Percentiles rank a stretch among this genome's conserved stretches.
phyloP scores from a whole-genome alignment of 1,140 invertebrate genomes.

The Idris sp. region DNA sequence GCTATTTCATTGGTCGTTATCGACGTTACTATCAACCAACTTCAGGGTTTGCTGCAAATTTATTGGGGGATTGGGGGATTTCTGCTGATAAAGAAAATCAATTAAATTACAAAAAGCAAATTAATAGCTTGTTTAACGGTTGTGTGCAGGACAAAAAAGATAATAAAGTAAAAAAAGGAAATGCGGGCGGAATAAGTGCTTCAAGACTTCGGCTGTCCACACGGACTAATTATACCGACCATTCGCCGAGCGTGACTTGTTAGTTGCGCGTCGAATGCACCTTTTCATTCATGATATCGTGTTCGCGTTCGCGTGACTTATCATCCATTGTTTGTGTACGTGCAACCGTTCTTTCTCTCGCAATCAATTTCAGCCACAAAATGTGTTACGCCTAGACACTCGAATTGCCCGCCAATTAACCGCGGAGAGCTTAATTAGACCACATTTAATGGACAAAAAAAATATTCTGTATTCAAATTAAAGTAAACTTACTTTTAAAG shows the following conservation, averaged over 20 bases:
- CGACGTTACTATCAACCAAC: too few relatives aligned
- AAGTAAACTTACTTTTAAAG: too few relatives aligned
- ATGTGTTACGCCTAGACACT: slow-evolving; percentile 14
- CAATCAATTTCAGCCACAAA: slow-evolving; percentile 29
- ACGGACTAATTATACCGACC: slow-evolving; percentile 68
- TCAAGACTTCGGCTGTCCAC: slow-evolving; percentile 67
- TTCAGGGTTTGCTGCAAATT: too few relatives aligned
- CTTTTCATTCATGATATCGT: slow-evolving; percentile 65
- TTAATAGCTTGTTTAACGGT: slow-evolving; percentile 42
- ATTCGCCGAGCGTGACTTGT: slow-evolving; percentile 69
- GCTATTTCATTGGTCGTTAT: too few relatives aligned
- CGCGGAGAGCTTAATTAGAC: slow-evolving; percentile 22
- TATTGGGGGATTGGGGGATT: too few relatives aligned
- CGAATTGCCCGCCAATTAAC: slow-evolving; percentile 26
- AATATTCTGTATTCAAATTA: slow-evolving; percentile 21
- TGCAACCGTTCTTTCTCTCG: slow-evolving; percentile 28
- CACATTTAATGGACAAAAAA: slow-evolving; percentile 6
- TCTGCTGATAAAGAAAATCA: too few relatives aligned
- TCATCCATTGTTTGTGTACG: slow-evolving; percentile 48
- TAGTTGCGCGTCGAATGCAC: slow-evolving; percentile 62
- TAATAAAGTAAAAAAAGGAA: slow-evolving; percentile 61
- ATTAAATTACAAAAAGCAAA: slow-evolving; percentile 39
- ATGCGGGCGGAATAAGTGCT: slow-evolving; percentile 64
- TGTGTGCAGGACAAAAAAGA: slow-evolving; percentile 12
- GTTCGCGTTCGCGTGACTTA: slow-evolving; percentile 60